A percentile compares a stretch with the other conserved stretches of the same genome.
Conservation (phyloP, 2,888 invertebrate genomes). For the Marronus borbonicus region DNA sequence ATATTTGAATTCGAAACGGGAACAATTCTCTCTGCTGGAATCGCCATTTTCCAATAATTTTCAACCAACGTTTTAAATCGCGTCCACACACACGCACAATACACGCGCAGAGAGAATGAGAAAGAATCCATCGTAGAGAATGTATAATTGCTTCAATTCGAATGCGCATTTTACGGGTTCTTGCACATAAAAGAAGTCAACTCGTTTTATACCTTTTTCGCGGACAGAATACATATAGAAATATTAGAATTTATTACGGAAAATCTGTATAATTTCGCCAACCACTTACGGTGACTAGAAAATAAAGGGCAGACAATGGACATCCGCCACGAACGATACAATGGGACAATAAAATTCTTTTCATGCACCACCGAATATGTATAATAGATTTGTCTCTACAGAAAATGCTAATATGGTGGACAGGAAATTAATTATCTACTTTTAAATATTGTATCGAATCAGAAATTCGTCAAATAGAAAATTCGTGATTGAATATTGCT, state of each 20-base stretch:
- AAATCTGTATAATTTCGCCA: slow-evolving; percentile 8
- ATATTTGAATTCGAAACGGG: background rate
- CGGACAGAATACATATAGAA: slow-evolving; percentile 13
- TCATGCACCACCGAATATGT: background rate
- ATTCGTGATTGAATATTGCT: too few relatives aligned
- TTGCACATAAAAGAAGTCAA: slow-evolving; percentile 12
- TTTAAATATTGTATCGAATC: background rate
- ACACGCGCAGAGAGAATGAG: background rate
- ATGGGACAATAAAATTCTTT: background rate
- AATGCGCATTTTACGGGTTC: slow-evolving; percentile 11
- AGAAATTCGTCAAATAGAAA: too few relatives aligned
- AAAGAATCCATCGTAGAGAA: slow-evolving; percentile 6
- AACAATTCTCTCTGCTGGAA: background rate
- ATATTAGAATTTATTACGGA: slow-evolving; percentile 3
- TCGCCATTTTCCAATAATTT: slow-evolving; percentile 11
- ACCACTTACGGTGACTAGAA: background rate
- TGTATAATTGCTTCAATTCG: slow-evolving; percentile 16
- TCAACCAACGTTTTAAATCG: slow-evolving; percentile 11
- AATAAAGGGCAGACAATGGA: slow-evolving; percentile 13
- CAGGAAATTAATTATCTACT: background rate
- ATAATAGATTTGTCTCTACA: slow-evolving; percentile 8
- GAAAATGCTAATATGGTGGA: background rate
- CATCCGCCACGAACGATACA: background rate
- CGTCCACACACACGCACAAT: background rate
- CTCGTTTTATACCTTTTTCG: slow-evolving; percentile 9